Evolutionary conservation across 2,113 vertebrate species (phyloP), one percentile per base, ranked within the genome.

Genomic region (Cottus gobio): DNA sequence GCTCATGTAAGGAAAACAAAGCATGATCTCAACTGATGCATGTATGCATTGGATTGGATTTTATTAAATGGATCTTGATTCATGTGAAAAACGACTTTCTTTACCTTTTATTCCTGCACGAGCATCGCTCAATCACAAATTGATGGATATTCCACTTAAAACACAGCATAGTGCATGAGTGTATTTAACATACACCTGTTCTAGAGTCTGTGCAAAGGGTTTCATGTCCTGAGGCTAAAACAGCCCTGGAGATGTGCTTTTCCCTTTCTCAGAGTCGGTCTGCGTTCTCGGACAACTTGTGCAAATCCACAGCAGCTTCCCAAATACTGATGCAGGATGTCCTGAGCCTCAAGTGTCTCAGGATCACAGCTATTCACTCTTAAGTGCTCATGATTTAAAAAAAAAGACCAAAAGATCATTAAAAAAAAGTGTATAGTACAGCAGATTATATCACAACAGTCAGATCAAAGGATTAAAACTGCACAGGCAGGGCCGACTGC

Each of bases 21-120:
- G 93, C 94, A 95, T 92, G 92, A 86, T 85, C 66, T 91, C 65
- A 86, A 77, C 75, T 86, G 78, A 86, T 87, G 90, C 84, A 90
- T 89, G 91, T 90, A 63, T 89, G 90, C 88, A 89, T 87, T 92
- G 80, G 82, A 87, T 69, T 90, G 87, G 82, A 91, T 93, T 95
- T 93, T 92, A 95, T 94, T 95, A 94, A 94, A 95, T 65, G 72
- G 85, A 90, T 85, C 82, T 85, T 88, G 83, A 87, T 85, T 93
- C 67, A 87, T 87, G 80, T 88, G 61, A 85, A 90, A 61, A 54
- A 37, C 5, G 58, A 20, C 3, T 65, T 68, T 81, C 10, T 52
- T 22, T 31, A 36, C 69, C 36, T 85, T 90, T 75, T 62, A 76
- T 87, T 84, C 74, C 46, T 72, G 69, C 63, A 60, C n/a, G 65